Evolutionary conservation across 2,888 invertebrate genomes (phyloP).

Genomic region (Hofmannophila pseudospretella): DNA sequence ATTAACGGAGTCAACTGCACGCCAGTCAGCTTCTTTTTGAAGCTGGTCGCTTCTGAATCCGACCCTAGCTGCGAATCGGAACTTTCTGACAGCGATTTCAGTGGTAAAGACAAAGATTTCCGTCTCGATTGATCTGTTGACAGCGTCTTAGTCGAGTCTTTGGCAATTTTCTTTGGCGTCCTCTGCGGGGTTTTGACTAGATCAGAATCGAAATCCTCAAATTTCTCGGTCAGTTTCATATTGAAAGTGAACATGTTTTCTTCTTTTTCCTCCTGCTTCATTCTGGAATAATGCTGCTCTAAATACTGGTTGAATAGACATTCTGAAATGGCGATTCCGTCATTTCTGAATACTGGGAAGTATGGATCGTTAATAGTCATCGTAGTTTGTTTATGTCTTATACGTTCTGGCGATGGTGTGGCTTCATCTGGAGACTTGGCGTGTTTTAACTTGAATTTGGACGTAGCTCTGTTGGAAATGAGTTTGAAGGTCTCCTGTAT

Average conservation of each 20-base stretch:
- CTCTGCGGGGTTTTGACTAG: slow-evolving; percentile 57
- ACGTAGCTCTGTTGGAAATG: slow-evolving; percentile 74
- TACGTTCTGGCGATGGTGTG: slow-evolving; percentile 49
- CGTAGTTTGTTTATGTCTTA: slow-evolving; percentile 60
- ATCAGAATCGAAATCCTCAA: slow-evolving; percentile 72
- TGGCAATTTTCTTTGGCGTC: slow-evolving; percentile 60
- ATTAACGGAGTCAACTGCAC: slow-evolving; percentile 88
- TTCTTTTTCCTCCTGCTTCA: slow-evolving; percentile 66
- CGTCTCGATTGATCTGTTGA: slow-evolving; percentile 60
- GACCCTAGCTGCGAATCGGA: slow-evolving; percentile 50
- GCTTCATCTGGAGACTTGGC: slow-evolving; percentile 26
- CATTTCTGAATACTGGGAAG: slow-evolving; percentile 86
- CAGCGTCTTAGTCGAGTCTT: slow-evolving; percentile 46
- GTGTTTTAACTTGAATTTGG: slow-evolving; percentile 71
- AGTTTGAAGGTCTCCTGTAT: slow-evolving; percentile 79
- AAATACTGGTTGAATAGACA: slow-evolving; percentile 84
- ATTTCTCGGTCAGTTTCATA: slow-evolving; percentile 54
- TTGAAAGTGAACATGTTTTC: slow-evolving; percentile 64
- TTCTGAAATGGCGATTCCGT: slow-evolving; percentile 84
- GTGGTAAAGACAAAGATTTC: slow-evolving; percentile 82
- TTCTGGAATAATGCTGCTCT: slow-evolving; percentile 80
- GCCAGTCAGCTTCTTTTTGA: slow-evolving; percentile 79
- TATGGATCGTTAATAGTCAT: slow-evolving; percentile 88
- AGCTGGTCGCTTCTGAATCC: slow-evolving; percentile 51
- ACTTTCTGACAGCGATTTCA: slow-evolving; percentile 81